phyloP scores from a whole-genome alignment of 2,113 vertebrate genomes.

The Seriola rivoliana region DNA sequence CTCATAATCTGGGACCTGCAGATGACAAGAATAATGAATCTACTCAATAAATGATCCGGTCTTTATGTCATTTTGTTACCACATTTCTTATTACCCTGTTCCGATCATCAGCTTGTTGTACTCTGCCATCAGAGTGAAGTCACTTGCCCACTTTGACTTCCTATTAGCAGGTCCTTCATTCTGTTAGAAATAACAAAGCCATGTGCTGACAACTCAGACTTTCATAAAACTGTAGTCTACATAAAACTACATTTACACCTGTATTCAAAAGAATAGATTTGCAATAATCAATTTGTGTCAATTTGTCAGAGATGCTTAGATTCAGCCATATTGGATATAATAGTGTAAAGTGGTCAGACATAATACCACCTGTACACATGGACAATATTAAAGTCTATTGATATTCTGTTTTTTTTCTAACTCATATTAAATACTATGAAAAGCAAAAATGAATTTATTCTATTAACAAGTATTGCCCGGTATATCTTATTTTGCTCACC shows the following conservation, averaged over 20 bases:
- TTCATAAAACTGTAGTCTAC: not conserved
- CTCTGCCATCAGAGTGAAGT: constrained; percentile 80
- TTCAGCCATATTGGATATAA: too few species aligned
- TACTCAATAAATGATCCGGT: not conserved
- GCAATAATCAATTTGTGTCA: too few species aligned
- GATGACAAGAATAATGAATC: not conserved
- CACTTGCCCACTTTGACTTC: constrained; percentile 82
- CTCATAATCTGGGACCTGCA: not conserved
- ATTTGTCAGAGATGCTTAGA: too few species aligned
- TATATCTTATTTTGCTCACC: not conserved
- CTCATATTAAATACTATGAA: not conserved
- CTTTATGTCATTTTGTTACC: constrained; percentile 1
- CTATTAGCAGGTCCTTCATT: constrained; percentile 67
- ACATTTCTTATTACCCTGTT: constrained; percentile 69
- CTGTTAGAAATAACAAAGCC: constrained; percentile 30
- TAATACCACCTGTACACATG: not conserved
- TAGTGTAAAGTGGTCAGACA: too few species aligned
- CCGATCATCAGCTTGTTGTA: constrained; percentile 84
- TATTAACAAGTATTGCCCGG: not conserved
- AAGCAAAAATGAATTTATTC: not conserved
- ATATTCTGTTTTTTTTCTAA: not conserved
- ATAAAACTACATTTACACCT: not conserved
- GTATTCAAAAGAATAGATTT: too few species aligned
- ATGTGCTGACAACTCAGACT: not conserved
- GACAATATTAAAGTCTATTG: too few species aligned